Base-by-base conservation (phyloP, 2,888 invertebrate species). In the Ormyrus rosae region DNA sequence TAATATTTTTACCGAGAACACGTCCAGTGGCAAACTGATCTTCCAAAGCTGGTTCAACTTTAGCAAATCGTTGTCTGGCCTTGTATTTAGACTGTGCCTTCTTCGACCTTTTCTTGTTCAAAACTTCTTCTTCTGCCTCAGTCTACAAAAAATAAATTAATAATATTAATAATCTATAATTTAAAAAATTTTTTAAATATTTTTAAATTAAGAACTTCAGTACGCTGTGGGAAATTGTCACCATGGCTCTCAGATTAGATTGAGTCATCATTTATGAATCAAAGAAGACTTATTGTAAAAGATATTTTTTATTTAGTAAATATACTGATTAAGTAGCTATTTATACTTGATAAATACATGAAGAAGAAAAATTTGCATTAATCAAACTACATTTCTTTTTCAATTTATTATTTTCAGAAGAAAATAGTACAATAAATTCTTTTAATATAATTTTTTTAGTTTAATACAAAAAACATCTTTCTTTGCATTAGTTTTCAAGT, bases 11-110 rank as follows among this genome's bases (percentile, higher is more conserved):
- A 98, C 98, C 98, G 90, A 98, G 93, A 87, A 99, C 93, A 91
- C 99, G 95, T 87, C 99, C 99, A 88, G 98, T 96, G 87, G 96
- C 95, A 93, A 99, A 99, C 91, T 99, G 99, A 91, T 99, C 99
- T 91, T 98, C 97, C 81, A 99, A 91, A 70, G 95, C 95, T 84
- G 94, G 94, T 90, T 99, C 99, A 84, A 99, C 98, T 92, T 98
- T 98, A 81, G 98, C 96, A 75, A 95, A 94, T 91, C 97, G 96
- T 92, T 99, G 98, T 85, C 99, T 95, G 73, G 95, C 93, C 91
- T 97, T 94, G 91, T 98, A 99, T 92, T 99, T 99, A 92, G 97
- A 96, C 88, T 93, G 96, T 1, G 96, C 95, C 91, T 98, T 98
- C 91, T 97, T 97, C 87, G 97, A 98, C 84, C 97, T 94, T 91